Base-by-base conservation (phyloP, 1,140 invertebrate genomes). In the Trachelipus rathkii region DNA sequence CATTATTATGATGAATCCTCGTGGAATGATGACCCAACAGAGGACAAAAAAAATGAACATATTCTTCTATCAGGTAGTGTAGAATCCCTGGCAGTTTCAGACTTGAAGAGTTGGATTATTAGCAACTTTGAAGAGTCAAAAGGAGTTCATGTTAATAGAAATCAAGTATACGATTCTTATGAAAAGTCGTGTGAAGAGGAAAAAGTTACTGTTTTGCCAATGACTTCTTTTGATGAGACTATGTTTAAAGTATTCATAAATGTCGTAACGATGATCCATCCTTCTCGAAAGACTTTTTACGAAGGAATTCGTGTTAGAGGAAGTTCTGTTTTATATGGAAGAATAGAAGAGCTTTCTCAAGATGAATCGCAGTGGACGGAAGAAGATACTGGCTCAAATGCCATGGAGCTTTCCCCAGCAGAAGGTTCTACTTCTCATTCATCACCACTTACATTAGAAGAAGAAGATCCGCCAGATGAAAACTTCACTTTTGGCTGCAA, bases 141-240 rank as follows among this genome's bases (percentile, higher is more conserved):
- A 23, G 24, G 68, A 21, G 71, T 72, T 24, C 76, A 75, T 73
- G 80, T 81, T 8, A 77, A 81, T 66, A 74, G 80, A 67, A 77
- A 81, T 44, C 75, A 81, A 24, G 44, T 79, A 43, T 79, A 78
- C 76, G 70, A 50, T 11, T 75, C 69, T 60, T 81, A 81, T 50
- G 66, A 77, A 21, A 76, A 73, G 53, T 69, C 45, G 33, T 78
- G 80, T 44, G 70, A 74, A 10, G n/a, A 73, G 19, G 10, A 13
- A 1, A 72, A 45, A 13, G 70, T 50, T 0, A 77, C 44, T 0
- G 77, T 70, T 0, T 68, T 81, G 44, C 77, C 77, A 10, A 72
- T 75, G 33, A 75, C 76, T 21, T 50, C 70, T 44, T 70, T 78
- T 24, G 72, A 81, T 46, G 67, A 76, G 70, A 76, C 73, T 10